Conservation (phyloP, 2,113 vertebrate species). For the Opisthocomus hoazin region DNA sequence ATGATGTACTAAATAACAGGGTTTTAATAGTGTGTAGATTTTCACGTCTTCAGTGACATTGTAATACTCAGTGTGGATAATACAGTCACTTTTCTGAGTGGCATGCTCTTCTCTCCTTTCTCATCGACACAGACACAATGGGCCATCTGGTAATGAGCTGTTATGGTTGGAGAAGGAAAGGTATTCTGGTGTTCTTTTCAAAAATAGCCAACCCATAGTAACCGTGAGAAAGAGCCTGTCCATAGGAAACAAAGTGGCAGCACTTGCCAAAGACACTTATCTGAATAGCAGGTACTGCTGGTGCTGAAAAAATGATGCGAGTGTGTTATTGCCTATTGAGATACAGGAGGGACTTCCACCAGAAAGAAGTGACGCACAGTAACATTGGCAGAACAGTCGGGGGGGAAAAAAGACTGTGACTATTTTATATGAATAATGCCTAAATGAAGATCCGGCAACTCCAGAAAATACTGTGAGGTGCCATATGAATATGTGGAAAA, state of each 20-base stretch:
- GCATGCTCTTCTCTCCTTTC: neutral
- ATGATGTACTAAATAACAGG: neutral
- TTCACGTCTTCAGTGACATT: neutral
- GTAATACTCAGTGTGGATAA: neutral
- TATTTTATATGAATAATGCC: neutral
- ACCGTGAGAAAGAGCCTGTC: neutral
- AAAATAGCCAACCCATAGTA: neutral
- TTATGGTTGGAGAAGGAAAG: neutral
- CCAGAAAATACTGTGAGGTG: neutral
- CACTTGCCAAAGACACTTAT: neutral
- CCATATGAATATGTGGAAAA: neutral
- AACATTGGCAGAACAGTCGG: neutral
- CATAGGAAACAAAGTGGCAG: neutral
- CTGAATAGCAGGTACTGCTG: neutral
- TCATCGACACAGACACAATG: neutral
- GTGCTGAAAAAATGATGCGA: neutral
- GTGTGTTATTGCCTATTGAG: neutral
- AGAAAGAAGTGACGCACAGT: neutral
- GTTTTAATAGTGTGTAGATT: neutral
- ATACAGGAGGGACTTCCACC: neutral
- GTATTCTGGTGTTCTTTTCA: neutral
- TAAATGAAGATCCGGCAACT: neutral
- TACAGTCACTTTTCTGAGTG: neutral
- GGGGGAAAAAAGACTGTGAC: neutral
- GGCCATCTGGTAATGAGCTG: neutral